These are phyloP conservation scores for Rhyacophila brunnea DNA, from an alignment of 1,140 invertebrate species.

Conservation along the genomic window DNA sequence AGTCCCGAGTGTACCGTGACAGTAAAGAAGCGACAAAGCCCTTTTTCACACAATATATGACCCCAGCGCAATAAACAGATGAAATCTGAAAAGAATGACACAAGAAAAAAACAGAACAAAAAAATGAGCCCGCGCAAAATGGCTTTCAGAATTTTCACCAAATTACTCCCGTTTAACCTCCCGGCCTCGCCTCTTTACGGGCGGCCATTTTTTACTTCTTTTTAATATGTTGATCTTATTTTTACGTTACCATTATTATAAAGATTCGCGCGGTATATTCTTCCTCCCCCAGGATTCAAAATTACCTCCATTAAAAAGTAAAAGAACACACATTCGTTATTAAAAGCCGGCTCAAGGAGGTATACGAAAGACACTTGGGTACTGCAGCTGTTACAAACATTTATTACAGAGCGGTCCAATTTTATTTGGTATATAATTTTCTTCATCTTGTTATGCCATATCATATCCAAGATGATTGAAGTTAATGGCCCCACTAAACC, in stretches of 20 bases:
- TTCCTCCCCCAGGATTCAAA: constrained; percentile 17
- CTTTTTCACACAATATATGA: constrained; percentile 6
- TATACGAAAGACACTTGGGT: too few species aligned
- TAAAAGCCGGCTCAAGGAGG: constrained; percentile 10
- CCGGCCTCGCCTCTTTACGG: constrained; percentile 1
- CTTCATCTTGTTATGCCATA: too few species aligned
- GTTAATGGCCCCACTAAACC: too few species aligned
- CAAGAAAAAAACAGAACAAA: constrained; percentile 3
- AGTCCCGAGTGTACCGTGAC: too few species aligned
- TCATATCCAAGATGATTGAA: too few species aligned
- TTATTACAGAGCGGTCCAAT: too few species aligned
- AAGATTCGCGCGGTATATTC: constrained; percentile 14
- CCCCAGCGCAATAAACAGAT: constrained; percentile 13
- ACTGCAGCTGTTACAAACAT: too few species aligned
- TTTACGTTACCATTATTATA: constrained; percentile 10
- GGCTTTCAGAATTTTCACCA: background rate
- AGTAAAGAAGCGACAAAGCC: too few species aligned
- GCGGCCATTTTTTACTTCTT: background rate
- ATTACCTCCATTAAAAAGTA: constrained; percentile 21
- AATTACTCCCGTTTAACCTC: constrained; percentile 1
- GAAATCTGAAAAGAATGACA: constrained; percentile 17
- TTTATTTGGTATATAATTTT: too few species aligned
- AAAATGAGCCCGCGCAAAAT: constrained; percentile 7
- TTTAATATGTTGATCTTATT: constrained; percentile 22
- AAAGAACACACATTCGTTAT: constrained; percentile 24